Evolutionary conservation across 2,888 invertebrate species (phyloP).

Genomic region (Seira sanloemensis): DNA sequence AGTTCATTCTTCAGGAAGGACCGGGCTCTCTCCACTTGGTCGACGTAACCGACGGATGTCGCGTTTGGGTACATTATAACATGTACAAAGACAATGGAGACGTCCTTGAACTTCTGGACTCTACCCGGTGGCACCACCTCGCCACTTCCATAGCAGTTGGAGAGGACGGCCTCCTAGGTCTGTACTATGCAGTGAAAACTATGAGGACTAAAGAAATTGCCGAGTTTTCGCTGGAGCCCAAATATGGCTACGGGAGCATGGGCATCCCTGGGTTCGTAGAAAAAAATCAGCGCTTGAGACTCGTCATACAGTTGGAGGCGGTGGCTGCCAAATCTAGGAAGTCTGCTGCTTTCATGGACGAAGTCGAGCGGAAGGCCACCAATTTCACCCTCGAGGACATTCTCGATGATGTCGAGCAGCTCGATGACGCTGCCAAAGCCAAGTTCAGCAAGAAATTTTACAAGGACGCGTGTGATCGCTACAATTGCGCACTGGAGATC

Average conservation of each 20-base stretch:
- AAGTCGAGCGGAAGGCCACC: neutral
- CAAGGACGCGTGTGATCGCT: constrained; percentile 27
- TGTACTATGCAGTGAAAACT: constrained; percentile 15
- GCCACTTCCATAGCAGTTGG: constrained; percentile 28
- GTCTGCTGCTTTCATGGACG: neutral
- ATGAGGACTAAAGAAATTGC: constrained; percentile 28
- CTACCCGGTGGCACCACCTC: constrained; percentile 7
- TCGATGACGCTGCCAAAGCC: constrained; percentile 15
- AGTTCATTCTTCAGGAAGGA: constrained; percentile 5
- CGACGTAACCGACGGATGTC: constrained; percentile 12
- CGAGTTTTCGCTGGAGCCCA: constrained; percentile 3
- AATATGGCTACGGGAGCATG: constrained; percentile 26
- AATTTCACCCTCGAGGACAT: neutral
- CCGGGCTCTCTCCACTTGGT: neutral
- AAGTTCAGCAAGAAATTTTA: neutral
- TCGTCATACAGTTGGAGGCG: constrained; percentile 11
- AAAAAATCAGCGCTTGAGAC: neutral
- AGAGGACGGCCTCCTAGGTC: constrained; percentile 6
- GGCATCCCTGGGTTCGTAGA: constrained; percentile 19
- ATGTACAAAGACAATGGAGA: constrained; percentile 13
- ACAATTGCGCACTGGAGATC: constrained; percentile 28
- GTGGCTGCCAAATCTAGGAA: neutral
- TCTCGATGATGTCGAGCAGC: constrained; percentile 3
- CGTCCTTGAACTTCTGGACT: neutral
- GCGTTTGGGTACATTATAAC: constrained; percentile 48